Evolutionary conservation across 1,140 invertebrate genomes (phyloP).

Genomic region (Chironomus tepperi): DNA sequence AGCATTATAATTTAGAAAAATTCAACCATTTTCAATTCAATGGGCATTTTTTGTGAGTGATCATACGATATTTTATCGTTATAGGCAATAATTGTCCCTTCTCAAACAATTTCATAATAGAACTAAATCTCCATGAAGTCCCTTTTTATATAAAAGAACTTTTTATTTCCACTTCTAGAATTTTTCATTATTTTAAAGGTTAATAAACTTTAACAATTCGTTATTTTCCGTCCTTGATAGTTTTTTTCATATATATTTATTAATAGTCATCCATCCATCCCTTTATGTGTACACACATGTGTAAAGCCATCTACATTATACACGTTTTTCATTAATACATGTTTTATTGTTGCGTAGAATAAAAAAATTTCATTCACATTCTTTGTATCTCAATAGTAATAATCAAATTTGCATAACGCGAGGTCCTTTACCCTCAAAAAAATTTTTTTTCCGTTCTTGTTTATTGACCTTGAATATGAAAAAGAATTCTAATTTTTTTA

Average conservation of each 20-base stretch:
- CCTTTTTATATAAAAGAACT: too few relatives aligned
- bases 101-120: too few relatives aligned
- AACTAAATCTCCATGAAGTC: too few relatives aligned
- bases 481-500: too few relatives aligned
- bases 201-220: conserved; percentile 9
- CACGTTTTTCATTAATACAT: background rate
- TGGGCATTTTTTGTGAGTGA: too few relatives aligned
- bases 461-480: background rate
- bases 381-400: background rate
- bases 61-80: too few relatives aligned
- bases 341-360: background rate
- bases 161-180: background rate
- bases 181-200: background rate
- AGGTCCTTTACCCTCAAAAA: background rate
- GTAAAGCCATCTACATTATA: background rate
- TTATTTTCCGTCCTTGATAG: conserved; percentile 7
- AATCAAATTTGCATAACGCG: background rate
- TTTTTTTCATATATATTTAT: background rate
- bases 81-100: too few relatives aligned
- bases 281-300: background rate
- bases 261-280: background rate
- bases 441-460: background rate
- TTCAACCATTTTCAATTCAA: too few relatives aligned
- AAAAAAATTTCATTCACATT: background rate
- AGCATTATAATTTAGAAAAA: too few relatives aligned